Evolutionary conservation across 2,113 vertebrate species (phyloP).

Genomic region (Protobothrops flavoviridis): DNA sequence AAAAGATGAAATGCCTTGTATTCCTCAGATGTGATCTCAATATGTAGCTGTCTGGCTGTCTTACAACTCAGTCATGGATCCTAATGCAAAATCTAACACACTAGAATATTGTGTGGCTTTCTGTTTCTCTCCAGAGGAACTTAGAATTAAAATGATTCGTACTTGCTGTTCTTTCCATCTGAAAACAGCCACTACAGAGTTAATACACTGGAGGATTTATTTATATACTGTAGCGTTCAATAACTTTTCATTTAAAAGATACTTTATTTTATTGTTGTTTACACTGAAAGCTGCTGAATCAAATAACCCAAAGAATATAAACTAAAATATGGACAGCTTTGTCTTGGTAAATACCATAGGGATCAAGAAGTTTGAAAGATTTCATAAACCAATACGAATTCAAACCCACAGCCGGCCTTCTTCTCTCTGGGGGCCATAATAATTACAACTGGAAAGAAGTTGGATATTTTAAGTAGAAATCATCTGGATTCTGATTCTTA

Average conservation of each 20-base stretch:
- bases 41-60: slow-evolving; percentile 22
- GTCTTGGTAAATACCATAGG: slow-evolving; percentile 45
- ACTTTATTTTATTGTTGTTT: slow-evolving; percentile 37
- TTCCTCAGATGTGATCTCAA: slow-evolving; percentile 15
- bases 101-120: background rate
- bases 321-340: slow-evolving; percentile 37
- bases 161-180: background rate
- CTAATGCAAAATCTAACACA: slow-evolving; percentile 10
- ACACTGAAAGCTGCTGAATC: slow-evolving; percentile 15
- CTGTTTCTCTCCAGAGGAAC: slow-evolving; percentile 17
- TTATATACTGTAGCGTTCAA: slow-evolving; percentile 21
- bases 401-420: background rate
- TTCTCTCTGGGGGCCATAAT: background rate
- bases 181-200: slow-evolving; percentile 15
- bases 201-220: slow-evolving; percentile 11
- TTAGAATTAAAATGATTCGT: background rate
- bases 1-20: slow-evolving; percentile 19
- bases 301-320: slow-evolving; percentile 26
- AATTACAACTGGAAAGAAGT: background rate
- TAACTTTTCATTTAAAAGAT: slow-evolving; percentile 24
- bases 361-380: slow-evolving; percentile 29
- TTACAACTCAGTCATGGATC: background rate
- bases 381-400: slow-evolving; percentile 4
- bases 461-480: background rate
- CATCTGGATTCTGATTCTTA: background rate